Evolutionary conservation across 2,113 vertebrate genomes (phyloP), one percentile per base, ranked within the genome.

Genomic region (Coreoperca whiteheadi): DNA sequence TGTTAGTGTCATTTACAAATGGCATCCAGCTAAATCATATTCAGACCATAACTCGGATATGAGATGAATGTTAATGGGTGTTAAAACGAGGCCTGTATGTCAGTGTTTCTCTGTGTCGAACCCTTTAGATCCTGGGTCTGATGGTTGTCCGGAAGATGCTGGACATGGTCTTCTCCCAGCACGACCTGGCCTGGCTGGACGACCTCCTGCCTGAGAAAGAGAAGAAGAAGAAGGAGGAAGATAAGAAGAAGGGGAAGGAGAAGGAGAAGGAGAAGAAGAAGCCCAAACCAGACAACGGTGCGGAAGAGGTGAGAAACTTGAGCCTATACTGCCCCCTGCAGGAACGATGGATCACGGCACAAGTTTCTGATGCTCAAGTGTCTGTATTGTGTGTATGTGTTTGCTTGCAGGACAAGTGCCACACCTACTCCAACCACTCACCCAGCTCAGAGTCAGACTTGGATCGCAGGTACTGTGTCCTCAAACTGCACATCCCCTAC

Each of bases 151-250:
- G 98, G 63, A 96, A 97, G 89, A 94, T 98, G 93, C 92, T 99
- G 91, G 98, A 99, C 90, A 94, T 97, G 81, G 81, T 99, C 85
- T 99, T 99, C 90, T 97, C 98, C 74, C 98, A 98, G 89, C 98
- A 99, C 0, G 97, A 99, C 84, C 93, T 99, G 84, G 98, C 98
- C 78, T 99, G 98, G 98, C 76, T 99, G 14, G 98, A 99, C 51
- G 98, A 97, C 88, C 94, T 99, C 87, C 95, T 99, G 70, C 98
- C 98, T 0, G 98, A 96, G 90, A 99, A 98, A 81, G 97, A 98
- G 74, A 98, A 98, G 84, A 97, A 98, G 90, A 97, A 98, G 91
- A 97, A 97, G 77, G 92, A 97, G 51, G 97, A 98, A 12, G 92
- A 96, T 6, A 94, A 94, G 63, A 94, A 93, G 69, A 93, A 93